These are phyloP conservation scores for Agrotis segetum DNA, from an alignment of 2,888 invertebrate species.

Conservation along the genomic window DNA sequence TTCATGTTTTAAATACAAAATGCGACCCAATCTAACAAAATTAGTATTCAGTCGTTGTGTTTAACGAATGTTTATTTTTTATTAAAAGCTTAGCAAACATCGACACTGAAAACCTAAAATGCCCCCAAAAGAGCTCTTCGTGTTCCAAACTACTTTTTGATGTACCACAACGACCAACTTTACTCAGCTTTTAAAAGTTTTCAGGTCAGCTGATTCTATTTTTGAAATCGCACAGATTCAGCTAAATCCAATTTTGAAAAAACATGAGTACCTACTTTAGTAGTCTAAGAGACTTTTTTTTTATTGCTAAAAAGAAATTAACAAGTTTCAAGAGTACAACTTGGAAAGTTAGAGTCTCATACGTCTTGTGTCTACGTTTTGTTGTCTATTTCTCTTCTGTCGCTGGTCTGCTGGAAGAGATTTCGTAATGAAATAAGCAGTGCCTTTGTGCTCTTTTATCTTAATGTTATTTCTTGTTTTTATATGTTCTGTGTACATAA, in stretches of 20 bases:
- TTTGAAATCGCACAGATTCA: slow-evolving; percentile 3
- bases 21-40: background rate
- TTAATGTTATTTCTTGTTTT: no score
- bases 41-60: background rate
- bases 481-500: no score
- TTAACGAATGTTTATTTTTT: background rate
- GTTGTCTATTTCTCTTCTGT: no score
- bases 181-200: slow-evolving; percentile 25
- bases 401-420: no score
- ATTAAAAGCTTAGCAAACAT: background rate
- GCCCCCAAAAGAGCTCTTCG: slow-evolving; percentile 9
- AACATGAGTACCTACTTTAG: background rate
- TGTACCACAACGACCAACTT: slow-evolving; percentile 22
- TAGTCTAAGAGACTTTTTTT: background rate
- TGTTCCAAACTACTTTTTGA: slow-evolving; percentile 28
- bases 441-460: no score
- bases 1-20: background rate
- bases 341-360: background rate
- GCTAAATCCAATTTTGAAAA: background rate
- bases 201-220: slow-evolving; percentile 13
- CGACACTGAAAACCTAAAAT: background rate
- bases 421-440: no score
- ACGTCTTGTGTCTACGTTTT: background rate
- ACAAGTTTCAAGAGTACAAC: background rate
- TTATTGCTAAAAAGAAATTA: no score